A percentile compares a stretch with the other conserved stretches of the same genome.
These are phyloP conservation scores for Zelostemma sp. DNA, from an alignment of 1,140 invertebrate genomes.

Conservation along the genomic window DNA sequence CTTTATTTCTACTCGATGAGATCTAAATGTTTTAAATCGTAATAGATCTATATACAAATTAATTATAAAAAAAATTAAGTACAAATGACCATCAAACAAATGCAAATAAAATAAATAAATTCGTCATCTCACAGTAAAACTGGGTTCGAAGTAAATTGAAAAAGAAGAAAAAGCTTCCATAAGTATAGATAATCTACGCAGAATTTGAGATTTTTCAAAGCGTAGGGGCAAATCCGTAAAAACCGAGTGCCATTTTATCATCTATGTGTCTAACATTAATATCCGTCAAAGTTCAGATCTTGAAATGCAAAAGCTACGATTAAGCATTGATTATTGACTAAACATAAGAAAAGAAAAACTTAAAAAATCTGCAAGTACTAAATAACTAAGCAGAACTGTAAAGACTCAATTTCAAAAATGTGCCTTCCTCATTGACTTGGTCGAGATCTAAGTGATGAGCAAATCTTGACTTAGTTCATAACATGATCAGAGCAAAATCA, in stretches of 20 bases:
- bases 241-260: background rate
- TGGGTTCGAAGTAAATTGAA: no score
- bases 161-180: no score
- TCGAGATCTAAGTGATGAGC: conserved; percentile 45
- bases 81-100: conserved; percentile 12
- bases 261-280: conserved; percentile 1
- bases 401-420: background rate
- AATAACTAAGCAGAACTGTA: conserved; percentile 27
- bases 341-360: background rate
- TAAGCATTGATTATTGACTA: no score
- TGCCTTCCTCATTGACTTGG: background rate
- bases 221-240: no score
- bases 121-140: conserved; percentile 3
- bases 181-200: no score
- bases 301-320: no score
- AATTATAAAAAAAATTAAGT: conserved; percentile 31
- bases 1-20: no score
- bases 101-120: conserved; percentile 26
- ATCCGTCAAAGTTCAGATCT: no score
- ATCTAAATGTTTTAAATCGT: no score
- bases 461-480: conserved; percentile 43
- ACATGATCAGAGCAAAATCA: conserved; percentile 1
- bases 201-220: no score
- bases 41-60: conserved; percentile 27
- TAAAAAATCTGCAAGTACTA: conserved; percentile 9